These are phyloP conservation scores for Polypedilum vanderplanki DNA, from an alignment of 1,140 invertebrate genomes.

Conservation along the genomic window DNA sequence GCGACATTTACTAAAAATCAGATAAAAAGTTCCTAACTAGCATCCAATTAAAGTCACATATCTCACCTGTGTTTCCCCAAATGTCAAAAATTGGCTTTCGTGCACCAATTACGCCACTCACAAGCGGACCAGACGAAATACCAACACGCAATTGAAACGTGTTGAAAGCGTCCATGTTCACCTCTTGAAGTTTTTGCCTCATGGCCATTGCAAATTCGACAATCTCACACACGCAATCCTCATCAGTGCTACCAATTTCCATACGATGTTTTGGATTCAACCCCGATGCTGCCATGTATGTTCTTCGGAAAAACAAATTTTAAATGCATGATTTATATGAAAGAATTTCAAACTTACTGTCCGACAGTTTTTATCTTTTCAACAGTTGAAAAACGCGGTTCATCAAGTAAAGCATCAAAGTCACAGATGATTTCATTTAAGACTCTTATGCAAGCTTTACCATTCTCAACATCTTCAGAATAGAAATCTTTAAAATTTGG, in stretches of 20 bases:
- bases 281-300: constrained; percentile 99
- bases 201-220: constrained; percentile 94
- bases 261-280: constrained; percentile 67
- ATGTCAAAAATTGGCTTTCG: constrained; percentile 97
- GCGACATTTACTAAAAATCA: constrained; percentile 88
- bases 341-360: not conserved
- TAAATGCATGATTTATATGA: not conserved
- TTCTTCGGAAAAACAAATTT: constrained; percentile 46
- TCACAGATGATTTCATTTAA: constrained; percentile 95
- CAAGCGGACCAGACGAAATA: constrained; percentile 86
- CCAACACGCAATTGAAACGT: constrained; percentile 90
- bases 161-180: constrained; percentile 96
- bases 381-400: constrained; percentile 80
- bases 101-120: constrained; percentile 95
- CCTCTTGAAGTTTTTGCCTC: constrained; percentile 77
- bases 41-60: too few relatives aligned
- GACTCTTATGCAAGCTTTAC: constrained; percentile 93
- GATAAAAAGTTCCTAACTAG: not conserved
- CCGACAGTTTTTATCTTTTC: constrained; percentile 99
- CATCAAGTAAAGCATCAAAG: constrained; percentile 87
- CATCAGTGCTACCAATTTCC: constrained; percentile 45
- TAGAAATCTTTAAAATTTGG: constrained; percentile 99
- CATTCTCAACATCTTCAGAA: constrained; percentile 94
- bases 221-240: constrained; percentile 73
- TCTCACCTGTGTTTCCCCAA: constrained; percentile 61